A percentile compares a stretch with the other conserved stretches of the same genome.
Evolutionary conservation across 2,113 vertebrate species (phyloP).

Genomic region (Prionailurus viverrinus): DNA sequence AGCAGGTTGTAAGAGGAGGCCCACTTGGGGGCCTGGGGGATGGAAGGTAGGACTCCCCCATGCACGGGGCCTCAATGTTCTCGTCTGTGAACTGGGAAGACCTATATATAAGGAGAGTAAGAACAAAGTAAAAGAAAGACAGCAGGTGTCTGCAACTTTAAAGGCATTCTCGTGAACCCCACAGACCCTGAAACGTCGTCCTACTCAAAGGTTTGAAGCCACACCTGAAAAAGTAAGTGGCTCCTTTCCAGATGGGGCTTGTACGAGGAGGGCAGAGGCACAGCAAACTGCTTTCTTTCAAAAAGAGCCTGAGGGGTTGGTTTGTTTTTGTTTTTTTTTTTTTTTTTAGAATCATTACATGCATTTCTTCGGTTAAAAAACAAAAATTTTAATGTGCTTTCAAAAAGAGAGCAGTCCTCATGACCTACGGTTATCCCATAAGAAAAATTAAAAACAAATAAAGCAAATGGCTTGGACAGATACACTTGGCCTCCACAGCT

Average conservation of each 20-base stretch:
- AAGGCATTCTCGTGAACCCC: neutral
- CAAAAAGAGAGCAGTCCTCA: neutral
- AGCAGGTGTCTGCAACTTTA: neutral
- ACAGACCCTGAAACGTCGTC: neutral
- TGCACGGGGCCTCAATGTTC: neutral
- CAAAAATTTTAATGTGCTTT: neutral
- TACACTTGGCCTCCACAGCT: neutral
- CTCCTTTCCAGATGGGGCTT: too few species aligned
- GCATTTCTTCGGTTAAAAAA: neutral
- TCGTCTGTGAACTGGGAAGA: neutral
- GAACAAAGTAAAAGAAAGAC: neutral
- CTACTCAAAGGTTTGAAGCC: neutral
- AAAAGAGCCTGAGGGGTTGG: neutral
- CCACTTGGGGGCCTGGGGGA: neutral
- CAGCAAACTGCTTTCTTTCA: neutral
- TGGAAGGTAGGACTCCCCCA: neutral
- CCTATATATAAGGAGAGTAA: neutral
- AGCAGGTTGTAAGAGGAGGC: constrained; percentile 82
- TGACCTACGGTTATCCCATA: neutral
- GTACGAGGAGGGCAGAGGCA: neutral
- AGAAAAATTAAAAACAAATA: constrained; percentile 64
- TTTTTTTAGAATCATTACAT: neutral
- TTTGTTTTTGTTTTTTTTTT: too few species aligned
- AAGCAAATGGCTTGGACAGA: constrained; percentile 17
- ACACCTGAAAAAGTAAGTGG: neutral